These are phyloP conservation scores for Solea senegalensis DNA, from an alignment of 2,113 vertebrate species.

Conservation along the genomic window DNA sequence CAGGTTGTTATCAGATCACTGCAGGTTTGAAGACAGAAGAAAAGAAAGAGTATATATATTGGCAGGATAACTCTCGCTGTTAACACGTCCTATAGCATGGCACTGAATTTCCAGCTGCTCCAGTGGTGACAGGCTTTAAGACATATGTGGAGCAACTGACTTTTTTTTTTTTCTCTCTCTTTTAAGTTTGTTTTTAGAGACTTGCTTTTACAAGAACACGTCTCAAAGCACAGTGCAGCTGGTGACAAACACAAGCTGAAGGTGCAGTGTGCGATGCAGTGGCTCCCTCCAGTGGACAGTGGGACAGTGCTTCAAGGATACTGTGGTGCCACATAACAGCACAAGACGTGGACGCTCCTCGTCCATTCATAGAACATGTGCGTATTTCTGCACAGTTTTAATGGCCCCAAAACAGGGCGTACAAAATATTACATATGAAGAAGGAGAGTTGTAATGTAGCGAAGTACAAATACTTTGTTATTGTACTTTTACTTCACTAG, in stretches of 20 bases:
- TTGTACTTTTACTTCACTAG: too few relatives aligned
- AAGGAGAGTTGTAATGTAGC: too few relatives aligned
- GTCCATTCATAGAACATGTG: too few relatives aligned
- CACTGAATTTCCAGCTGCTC: background rate
- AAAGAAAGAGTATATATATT: background rate
- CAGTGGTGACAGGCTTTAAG: background rate
- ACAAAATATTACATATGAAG: too few relatives aligned
- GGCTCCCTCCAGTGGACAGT: slow-evolving; percentile 55
- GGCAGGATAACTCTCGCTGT: background rate
- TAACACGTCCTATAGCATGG: background rate
- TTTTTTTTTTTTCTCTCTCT: background rate
- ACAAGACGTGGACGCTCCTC: too few relatives aligned
- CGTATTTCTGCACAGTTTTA: too few relatives aligned
- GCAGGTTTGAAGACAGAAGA: slow-evolving; percentile 1
- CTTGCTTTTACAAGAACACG: background rate
- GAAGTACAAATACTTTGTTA: too few relatives aligned
- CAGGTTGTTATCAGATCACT: background rate
- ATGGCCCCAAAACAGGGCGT: too few relatives aligned
- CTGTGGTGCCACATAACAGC: too few relatives aligned
- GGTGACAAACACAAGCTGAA: background rate
- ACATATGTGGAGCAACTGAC: background rate
- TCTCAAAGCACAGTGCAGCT: background rate
- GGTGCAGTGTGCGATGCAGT: background rate
- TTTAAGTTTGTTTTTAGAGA: background rate
- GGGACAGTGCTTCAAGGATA: too few relatives aligned